Percentiles rank a stretch among this genome's conserved stretches.
phyloP scores from a whole-genome alignment of 2,888 invertebrate species.

The Andrena bicolor region DNA sequence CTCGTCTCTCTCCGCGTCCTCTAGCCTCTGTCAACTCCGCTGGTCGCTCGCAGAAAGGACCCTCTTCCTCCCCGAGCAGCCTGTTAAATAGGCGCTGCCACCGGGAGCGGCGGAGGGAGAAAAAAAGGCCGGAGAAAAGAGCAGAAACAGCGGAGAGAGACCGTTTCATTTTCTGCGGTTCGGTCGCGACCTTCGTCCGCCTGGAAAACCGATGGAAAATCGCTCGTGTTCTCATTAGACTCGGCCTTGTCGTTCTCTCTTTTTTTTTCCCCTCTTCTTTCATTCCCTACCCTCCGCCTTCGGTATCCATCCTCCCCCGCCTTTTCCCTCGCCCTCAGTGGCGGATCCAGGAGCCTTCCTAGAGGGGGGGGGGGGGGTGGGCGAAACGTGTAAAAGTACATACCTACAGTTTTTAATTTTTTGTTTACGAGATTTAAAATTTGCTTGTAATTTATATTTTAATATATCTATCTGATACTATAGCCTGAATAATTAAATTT shows the following conservation, averaged over 20 bases:
- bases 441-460: too few species aligned
- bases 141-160: constrained; percentile 49
- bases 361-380: too few species aligned
- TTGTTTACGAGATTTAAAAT: too few species aligned
- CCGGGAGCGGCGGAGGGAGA: too few species aligned
- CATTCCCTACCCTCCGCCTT: constrained; percentile 18
- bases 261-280: constrained; percentile 3
- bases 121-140: not conserved
- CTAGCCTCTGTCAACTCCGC: not conserved
- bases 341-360: too few species aligned
- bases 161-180: constrained; percentile 72
- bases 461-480: too few species aligned
- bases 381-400: too few species aligned
- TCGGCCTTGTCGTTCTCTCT: constrained; percentile 78
- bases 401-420: too few species aligned
- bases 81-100: constrained; percentile 7
- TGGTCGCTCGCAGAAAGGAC: constrained; percentile 9
- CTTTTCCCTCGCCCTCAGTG: too few species aligned
- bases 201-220: constrained; percentile 80
- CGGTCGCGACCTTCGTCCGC: constrained; percentile 76
- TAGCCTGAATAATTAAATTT: too few species aligned
- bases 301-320: too few species aligned
- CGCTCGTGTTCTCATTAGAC: constrained; percentile 80
- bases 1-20: not conserved
- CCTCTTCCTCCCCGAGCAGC: not conserved